Evolutionary conservation across 2,797 vertebrate species (phyloP), one percentile per base, ranked within the genome.

Genomic region (Tragelaphus eurycerus): DNA sequence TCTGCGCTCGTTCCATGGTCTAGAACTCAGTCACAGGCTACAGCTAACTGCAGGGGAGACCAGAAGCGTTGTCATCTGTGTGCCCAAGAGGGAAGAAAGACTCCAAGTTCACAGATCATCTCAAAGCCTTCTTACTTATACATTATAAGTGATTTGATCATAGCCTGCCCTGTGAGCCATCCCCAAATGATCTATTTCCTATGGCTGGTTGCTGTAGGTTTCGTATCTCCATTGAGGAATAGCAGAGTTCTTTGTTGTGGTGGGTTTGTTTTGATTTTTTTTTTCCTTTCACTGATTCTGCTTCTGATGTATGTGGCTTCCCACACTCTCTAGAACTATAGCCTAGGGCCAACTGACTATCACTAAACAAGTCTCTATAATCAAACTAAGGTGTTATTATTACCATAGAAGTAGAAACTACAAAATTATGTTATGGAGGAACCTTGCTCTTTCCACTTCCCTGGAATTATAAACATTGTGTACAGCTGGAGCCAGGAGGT

Each of bases 401-500:
- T 98, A 98, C 97, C 95, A 86, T 95, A 97, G 97, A 98, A 98
- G 98, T 98, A 98, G 98, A 98, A 98, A 97, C 97, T 98, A 94
- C 98, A 97, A 98, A 98, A 99, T 98, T 98, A 97, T 93, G 97
- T 99, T 98, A 98, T 62, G 96, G 98, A 98, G 96, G 97, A 98
- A 98, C 98, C 98, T 98, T 98, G 98, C 98, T 98, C 98, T 98
- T 98, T 98, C 98, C 97, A 98, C 98, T 98, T 98, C 92, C 78
- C 95, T 98, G 92, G 97, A 98, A 97, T 98, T 96, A 98, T 96
- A 98, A 98, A 98, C 98, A 98, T 98, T 98, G 98, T 62, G 97
- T 98, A 98, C 98, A 98, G 98, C 98, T 98, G 98, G 98, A 98
- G 98, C 98, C 94, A 93, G 98, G 97, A 98, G 3, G 98, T 98